Evolutionary conservation across 2,797 vertebrate genomes (phyloP), one percentile per base, ranked within the genome.

Genomic region (Lacerta agilis): DNA sequence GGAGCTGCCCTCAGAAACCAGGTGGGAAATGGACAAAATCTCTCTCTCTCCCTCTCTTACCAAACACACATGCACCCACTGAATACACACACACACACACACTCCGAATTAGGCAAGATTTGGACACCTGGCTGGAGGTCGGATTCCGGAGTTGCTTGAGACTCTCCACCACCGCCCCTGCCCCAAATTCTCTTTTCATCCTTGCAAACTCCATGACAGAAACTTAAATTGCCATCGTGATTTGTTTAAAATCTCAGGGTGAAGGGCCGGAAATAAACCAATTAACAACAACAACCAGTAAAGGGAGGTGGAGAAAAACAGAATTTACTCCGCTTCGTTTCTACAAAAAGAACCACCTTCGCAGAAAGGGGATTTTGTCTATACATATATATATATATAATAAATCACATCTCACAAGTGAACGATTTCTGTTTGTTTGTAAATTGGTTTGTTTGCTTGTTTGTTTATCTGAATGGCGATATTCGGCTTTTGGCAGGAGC

Each of bases 11-110:
- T 97, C 96, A 95, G 96, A 97, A 97, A 97, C 98, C 98, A 98
- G 98, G 98, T 98, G 98, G 98, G 97, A 97, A 97, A 95, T 95
- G 97, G 96, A 97, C 97, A 96, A 49, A 49, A 97, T 72, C 17
- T 38, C 23, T 5, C 23, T 5, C n/a, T 64, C 49, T 49, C 11
- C 49, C 3, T 49, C 49, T 49, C 49, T 49, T 49, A 49, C 49
- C 3, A 17, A 5, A 58, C 25, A 8, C 4, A 8, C 25, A 1
- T 15, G 5, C 13, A 2, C 72, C 29, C 25, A 29, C 7, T 1
- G 25, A 78, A 33, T 3, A 77, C 27, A 73, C 71, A 36, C 33
- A 17, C 17, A 61, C 11, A 13, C 10, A 27, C 75, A 23, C 41
- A 11, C 76, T 0, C 4, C 41, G 73, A 5, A 45, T 2, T 17